These are phyloP conservation scores for Hirtodrosophila cameraria DNA, from an alignment of 2,888 invertebrate genomes.

Conservation along the genomic window DNA sequence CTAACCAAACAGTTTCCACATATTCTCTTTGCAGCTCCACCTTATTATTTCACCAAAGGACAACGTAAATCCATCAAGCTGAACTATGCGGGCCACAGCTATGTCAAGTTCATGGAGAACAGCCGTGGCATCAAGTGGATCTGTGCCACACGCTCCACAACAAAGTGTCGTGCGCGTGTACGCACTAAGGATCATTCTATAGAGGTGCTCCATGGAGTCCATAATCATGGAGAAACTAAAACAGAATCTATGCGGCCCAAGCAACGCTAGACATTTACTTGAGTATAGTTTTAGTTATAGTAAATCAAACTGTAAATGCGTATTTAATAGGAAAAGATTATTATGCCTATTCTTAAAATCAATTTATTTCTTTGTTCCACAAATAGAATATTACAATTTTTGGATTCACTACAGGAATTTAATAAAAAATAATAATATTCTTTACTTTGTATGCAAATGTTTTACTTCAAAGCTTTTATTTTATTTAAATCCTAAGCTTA, in stretches of 20 bases:
- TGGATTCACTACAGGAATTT: neutral
- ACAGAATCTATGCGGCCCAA: no score
- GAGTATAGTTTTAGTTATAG: no score
- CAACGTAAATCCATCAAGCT: slow-evolving; percentile 82
- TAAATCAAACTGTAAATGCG: no score
- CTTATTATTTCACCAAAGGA: slow-evolving; percentile 80
- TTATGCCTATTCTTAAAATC: no score
- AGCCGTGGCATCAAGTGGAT: slow-evolving; percentile 83
- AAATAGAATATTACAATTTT: no score
- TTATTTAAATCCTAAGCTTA: no score
- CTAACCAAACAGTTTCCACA: slow-evolving; percentile 18
- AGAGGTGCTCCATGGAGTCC: slow-evolving; percentile 76
- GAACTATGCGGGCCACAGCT: slow-evolving; percentile 80
- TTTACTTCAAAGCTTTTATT: no score
- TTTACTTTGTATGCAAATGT: no score
- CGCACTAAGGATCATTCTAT: slow-evolving; percentile 73
- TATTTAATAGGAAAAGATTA: no score
- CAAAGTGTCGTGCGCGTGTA: slow-evolving; percentile 82
- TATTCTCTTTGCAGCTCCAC: slow-evolving; percentile 41
- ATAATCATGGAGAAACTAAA: slow-evolving; percentile 72
- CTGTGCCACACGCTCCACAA: slow-evolving; percentile 82
- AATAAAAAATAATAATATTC: no score
- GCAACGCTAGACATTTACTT: no score
- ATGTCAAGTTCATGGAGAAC: slow-evolving; percentile 82
- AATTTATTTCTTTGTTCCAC: no score